These are phyloP conservation scores for Protobothrops flavoviridis DNA, from an alignment of 2,113 vertebrate species.

Conservation along the genomic window DNA sequence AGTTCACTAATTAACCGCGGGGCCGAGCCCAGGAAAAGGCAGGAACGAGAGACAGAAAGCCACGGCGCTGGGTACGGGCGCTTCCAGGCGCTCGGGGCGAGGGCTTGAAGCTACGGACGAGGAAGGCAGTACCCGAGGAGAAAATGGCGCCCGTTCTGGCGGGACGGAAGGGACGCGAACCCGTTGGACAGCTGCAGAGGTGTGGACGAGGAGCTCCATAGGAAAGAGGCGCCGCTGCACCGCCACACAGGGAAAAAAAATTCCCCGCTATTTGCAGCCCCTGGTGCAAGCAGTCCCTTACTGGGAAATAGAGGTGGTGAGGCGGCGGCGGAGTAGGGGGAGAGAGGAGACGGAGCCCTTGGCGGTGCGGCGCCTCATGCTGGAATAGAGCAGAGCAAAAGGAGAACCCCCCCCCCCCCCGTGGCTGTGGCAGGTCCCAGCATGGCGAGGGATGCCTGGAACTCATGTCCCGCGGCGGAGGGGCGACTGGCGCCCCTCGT, in stretches of 20 bases:
- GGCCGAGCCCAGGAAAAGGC: too few relatives aligned
- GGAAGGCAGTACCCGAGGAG: neutral
- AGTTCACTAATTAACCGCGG: too few relatives aligned
- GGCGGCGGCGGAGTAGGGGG: too few relatives aligned
- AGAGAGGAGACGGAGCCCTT: slow-evolving; percentile 6
- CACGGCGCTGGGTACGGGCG: neutral
- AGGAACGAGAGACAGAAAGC: neutral
- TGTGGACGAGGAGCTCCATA: neutral
- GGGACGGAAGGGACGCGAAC: neutral
- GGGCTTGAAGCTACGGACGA: neutral
- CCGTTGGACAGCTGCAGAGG: neutral
- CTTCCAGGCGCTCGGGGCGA: neutral
- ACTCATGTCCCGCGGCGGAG: slow-evolving; percentile 80
- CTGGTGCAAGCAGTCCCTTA: too few relatives aligned
- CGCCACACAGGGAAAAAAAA: neutral
- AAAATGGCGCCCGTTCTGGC: neutral
- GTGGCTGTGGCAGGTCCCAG: slow-evolving; percentile 80
- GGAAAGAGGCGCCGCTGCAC: neutral
- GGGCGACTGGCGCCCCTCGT: slow-evolving; percentile 73
- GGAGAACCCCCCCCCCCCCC: slow-evolving; percentile 67
- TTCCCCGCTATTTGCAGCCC: neutral
- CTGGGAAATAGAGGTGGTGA: neutral
- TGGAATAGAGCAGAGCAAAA: neutral
- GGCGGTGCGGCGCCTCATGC: neutral
- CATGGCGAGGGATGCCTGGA: slow-evolving; percentile 85